These are phyloP conservation scores for Falco columbarius DNA, from an alignment of 2,797 vertebrate genomes.

Conservation along the genomic window DNA sequence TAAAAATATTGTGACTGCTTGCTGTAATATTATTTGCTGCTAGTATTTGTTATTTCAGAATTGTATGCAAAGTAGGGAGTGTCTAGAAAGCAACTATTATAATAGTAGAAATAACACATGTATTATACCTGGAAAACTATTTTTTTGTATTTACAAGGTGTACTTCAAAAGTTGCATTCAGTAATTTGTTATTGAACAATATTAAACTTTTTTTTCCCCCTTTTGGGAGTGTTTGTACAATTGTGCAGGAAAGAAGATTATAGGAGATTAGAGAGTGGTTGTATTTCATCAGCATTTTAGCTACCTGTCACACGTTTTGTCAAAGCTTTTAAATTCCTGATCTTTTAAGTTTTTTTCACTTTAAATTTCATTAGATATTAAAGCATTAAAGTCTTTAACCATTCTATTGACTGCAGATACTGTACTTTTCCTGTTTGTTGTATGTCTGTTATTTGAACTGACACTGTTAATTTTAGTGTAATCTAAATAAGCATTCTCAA, in stretches of 20 bases:
- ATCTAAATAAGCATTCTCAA: background rate
- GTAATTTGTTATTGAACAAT: slow-evolving; percentile 8
- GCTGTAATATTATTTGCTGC: background rate
- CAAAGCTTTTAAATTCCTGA: background rate
- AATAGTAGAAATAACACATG: background rate
- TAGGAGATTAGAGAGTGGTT: background rate
- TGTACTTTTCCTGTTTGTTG: background rate
- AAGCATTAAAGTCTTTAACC: background rate
- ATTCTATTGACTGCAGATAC: background rate
- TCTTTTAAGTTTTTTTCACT: background rate
- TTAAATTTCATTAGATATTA: background rate
- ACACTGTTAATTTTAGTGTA: background rate
- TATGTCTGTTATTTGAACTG: background rate
- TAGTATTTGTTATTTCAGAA: background rate
- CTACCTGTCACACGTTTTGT: background rate
- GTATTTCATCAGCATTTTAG: background rate
- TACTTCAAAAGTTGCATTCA: background rate
- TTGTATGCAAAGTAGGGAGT: background rate
- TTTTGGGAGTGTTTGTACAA: background rate
- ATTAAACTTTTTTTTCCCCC: background rate
- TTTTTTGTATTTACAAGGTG: background rate
- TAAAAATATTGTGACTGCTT: slow-evolving; percentile 14
- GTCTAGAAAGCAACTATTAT: background rate
- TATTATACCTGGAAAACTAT: background rate
- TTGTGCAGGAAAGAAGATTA: background rate